These are phyloP conservation scores for Spea multiplicata DNA, from an alignment of 2,113 vertebrate species.

Conservation along the genomic window DNA sequence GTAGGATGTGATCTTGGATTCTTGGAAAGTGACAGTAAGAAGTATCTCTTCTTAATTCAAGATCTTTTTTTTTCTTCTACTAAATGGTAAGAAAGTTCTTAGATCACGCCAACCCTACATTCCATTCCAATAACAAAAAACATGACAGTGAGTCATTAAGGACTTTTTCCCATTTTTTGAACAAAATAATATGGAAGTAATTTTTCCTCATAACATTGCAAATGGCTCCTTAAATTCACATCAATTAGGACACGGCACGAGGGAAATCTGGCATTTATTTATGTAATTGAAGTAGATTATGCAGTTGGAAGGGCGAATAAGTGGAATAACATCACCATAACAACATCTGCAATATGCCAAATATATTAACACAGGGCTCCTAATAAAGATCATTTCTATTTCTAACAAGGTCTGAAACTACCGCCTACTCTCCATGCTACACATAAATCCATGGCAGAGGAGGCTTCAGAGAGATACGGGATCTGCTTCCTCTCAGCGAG, in stretches of 20 bases:
- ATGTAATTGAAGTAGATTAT: slow-evolving; percentile 39
- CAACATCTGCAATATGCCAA: slow-evolving; percentile 24
- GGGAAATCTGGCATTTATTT: slow-evolving; percentile 36
- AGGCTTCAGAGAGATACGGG: slow-evolving; percentile 15
- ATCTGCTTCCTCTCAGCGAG: slow-evolving; percentile 4
- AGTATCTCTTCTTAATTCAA: no score
- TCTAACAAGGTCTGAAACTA: slow-evolving; percentile 23
- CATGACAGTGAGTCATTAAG: slow-evolving; percentile 76
- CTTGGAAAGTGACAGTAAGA: no score
- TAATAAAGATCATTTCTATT: slow-evolving; percentile 43
- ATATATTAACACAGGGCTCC: slow-evolving; percentile 22
- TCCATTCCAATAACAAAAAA: slow-evolving; percentile 62
- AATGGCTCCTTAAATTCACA: slow-evolving; percentile 27
- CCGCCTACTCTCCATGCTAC: slow-evolving; percentile 25
- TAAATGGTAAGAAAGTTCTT: neutral
- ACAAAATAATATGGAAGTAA: slow-evolving; percentile 2
- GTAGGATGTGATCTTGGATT: no score
- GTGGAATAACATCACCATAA: slow-evolving; percentile 37
- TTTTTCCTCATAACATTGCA: neutral
- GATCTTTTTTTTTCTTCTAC: no score
- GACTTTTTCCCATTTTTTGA: slow-evolving; percentile 60
- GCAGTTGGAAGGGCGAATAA: slow-evolving; percentile 23
- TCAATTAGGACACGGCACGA: slow-evolving; percentile 1
- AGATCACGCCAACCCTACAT: slow-evolving; percentile 60
- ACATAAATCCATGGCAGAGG: slow-evolving; percentile 9